These are phyloP conservation scores for Loris lydekkerianus DNA, from an alignment of 2,797 vertebrate species.

Conservation along the genomic window DNA sequence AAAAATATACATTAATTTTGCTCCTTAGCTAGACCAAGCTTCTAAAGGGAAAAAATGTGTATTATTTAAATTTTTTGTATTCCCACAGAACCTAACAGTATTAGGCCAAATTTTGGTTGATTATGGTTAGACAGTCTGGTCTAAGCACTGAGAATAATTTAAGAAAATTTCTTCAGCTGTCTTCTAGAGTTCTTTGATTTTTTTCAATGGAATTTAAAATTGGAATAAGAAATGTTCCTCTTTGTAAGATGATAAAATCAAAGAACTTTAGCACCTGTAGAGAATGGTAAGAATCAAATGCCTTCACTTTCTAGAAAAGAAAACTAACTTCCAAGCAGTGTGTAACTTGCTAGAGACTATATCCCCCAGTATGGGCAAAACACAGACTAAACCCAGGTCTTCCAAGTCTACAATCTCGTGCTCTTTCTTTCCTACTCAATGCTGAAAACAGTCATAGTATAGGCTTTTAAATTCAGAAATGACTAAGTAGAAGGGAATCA, in stretches of 20 bases:
- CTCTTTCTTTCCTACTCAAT: not conserved
- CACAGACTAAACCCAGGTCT: not conserved
- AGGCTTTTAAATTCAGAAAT: constrained; percentile 12
- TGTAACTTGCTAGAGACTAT: constrained; percentile 3
- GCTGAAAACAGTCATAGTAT: not conserved
- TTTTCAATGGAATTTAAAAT: constrained; percentile 44
- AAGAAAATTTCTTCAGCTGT: constrained; percentile 4
- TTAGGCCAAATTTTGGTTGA: not conserved
- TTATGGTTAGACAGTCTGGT: constrained; percentile 26
- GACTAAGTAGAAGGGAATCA: not conserved
- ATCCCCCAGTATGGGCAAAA: not conserved
- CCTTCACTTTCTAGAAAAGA: constrained; percentile 61
- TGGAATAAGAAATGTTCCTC: constrained; percentile 4
- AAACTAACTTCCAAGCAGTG: constrained; percentile 45
- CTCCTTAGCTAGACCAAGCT: constrained; percentile 34
- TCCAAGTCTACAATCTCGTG: not conserved
- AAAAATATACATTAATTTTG: not conserved
- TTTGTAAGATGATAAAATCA: constrained; percentile 61
- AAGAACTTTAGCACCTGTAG: constrained; percentile 9
- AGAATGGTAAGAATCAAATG: constrained; percentile 52
- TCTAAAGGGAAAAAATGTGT: constrained; percentile 11
- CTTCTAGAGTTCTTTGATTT: constrained; percentile 47
- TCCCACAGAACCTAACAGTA: constrained; percentile 10
- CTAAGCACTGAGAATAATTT: constrained; percentile 31
- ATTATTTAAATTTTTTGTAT: constrained; percentile 3